phyloP scores from a whole-genome alignment of 2,113 vertebrate genomes.

The Rhineura floridana region DNA sequence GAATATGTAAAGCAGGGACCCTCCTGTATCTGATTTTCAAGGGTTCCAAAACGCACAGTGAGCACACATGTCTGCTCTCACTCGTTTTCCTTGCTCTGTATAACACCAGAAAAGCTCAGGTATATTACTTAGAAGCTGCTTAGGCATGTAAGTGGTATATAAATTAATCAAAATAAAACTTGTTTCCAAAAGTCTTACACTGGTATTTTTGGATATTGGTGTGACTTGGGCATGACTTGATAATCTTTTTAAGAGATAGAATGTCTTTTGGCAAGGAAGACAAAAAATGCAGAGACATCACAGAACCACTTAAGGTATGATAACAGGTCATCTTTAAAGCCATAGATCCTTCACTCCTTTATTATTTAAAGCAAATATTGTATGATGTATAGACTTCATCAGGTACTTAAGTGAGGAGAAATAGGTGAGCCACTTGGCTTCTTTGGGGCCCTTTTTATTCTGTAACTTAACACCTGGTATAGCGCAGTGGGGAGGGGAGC shows the following conservation, averaged over 20 bases:
- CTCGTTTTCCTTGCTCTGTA: too few species aligned
- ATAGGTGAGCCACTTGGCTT: fast-evolving
- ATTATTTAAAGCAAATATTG: fast-evolving
- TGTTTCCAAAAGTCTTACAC: not conserved
- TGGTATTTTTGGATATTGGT: not conserved
- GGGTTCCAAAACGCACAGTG: too few species aligned
- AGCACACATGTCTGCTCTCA: too few species aligned
- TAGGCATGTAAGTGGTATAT: too few species aligned
- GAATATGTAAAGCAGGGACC: too few species aligned
- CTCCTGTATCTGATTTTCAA: too few species aligned
- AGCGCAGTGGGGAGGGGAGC: too few species aligned
- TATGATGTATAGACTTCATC: not conserved
- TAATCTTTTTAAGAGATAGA: fast-evolving
- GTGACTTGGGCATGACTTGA: not conserved
- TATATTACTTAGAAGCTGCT: too few species aligned
- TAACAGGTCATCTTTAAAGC: too few species aligned
- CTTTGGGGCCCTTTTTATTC: not conserved
- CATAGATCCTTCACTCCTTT: not conserved
- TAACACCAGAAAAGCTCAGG: too few species aligned
- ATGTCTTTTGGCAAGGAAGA: not conserved
- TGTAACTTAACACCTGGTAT: too few species aligned
- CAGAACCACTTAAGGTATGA: not conserved
- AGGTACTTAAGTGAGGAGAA: not conserved
- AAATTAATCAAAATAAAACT: too few species aligned
- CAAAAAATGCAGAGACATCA: not conserved